Percentiles rank a stretch among this genome's conserved stretches.
phyloP scores from a whole-genome alignment of 1,140 invertebrate genomes.

The Leptoteleia sp. region DNA sequence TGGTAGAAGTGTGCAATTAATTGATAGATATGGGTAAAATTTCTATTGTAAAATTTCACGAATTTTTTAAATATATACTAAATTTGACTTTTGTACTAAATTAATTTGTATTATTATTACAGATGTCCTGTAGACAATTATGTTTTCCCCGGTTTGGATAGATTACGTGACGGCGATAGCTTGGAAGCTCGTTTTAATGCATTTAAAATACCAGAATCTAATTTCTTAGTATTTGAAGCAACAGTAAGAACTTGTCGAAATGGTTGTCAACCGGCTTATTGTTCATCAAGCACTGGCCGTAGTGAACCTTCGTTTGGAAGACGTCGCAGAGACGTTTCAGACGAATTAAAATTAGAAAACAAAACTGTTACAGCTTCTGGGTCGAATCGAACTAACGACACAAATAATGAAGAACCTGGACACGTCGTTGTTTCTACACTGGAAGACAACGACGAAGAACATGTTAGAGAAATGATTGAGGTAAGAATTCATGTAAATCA shows the following conservation, averaged over 20 bases:
- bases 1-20: constrained; percentile 92
- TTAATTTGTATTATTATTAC: not conserved
- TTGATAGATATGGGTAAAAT: constrained; percentile 92
- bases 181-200: constrained; percentile 95
- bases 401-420: constrained; percentile 26
- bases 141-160: constrained; percentile 94
- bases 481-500: constrained; percentile 81
- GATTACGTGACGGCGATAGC: constrained; percentile 91
- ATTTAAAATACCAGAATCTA: constrained; percentile 97
- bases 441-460: constrained; percentile 82
- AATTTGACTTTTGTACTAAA: not conserved
- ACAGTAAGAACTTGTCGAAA: constrained; percentile 93
- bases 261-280: constrained; percentile 94
- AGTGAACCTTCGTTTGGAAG: constrained; percentile 91
- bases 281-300: constrained; percentile 85
- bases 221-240: constrained; percentile 95
- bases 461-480: constrained; percentile 93
- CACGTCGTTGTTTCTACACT: constrained; percentile 40
- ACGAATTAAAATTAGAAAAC: constrained; percentile 63
- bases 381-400: constrained; percentile 25
- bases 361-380: constrained; percentile 58
- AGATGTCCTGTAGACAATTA: constrained; percentile 87
- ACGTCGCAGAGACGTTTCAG: constrained; percentile 82
- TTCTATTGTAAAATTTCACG: not conserved
- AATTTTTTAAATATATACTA: not conserved